phyloP scores from a whole-genome alignment of 2,113 vertebrate species.

The Sphyrna mokarran region DNA sequence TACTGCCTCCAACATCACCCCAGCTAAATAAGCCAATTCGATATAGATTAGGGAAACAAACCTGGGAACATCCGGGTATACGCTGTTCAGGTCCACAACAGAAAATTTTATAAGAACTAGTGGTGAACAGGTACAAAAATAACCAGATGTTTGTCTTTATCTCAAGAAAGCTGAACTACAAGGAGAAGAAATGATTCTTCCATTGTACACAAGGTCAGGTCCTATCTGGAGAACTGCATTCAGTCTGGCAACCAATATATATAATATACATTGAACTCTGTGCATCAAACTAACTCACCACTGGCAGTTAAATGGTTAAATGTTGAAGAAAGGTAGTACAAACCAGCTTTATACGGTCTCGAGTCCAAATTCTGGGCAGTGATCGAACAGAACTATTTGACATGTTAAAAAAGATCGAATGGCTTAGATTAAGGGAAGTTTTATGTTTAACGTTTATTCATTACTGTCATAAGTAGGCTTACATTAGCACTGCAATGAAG shows the following conservation, averaged over 20 bases:
- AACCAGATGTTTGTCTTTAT: neutral
- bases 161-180: neutral
- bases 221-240: neutral
- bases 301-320: neutral
- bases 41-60: neutral
- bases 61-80: neutral
- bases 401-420: neutral
- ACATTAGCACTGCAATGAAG: too few relatives aligned
- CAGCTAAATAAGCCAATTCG: neutral
- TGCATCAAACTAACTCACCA: neutral
- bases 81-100: neutral
- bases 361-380: neutral
- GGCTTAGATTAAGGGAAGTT: neutral
- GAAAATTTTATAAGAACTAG: neutral
- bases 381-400: neutral
- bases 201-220: neutral
- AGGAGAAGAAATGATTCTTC: neutral
- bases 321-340: neutral
- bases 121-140: neutral
- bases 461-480: too few relatives aligned
- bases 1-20: neutral
- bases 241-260: neutral
- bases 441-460: too few relatives aligned
- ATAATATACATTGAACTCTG: neutral
- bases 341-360: neutral